These are phyloP conservation scores for Oreochromis spilurus DNA, from an alignment of 2,113 vertebrate genomes.

Conservation along the genomic window DNA sequence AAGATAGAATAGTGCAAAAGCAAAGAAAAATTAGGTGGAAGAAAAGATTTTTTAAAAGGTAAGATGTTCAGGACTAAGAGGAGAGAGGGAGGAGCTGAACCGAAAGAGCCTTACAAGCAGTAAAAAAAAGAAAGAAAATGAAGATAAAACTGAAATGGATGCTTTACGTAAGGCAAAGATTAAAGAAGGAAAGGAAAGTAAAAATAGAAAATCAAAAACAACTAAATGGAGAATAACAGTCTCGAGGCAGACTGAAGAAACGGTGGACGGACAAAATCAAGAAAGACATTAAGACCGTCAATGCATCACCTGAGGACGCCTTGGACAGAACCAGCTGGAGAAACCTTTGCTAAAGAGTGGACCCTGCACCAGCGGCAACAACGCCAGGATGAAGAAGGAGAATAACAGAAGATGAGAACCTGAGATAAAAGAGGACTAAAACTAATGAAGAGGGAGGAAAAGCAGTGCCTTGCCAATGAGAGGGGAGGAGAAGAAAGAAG, in stretches of 20 bases:
- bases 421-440: not conserved
- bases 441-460: not conserved
- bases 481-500: not conserved
- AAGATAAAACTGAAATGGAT: not conserved
- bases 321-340: not conserved
- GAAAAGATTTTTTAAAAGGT: constrained; percentile 23
- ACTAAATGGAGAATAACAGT: not conserved
- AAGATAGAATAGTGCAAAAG: not conserved
- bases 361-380: not conserved
- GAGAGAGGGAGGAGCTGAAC: not conserved
- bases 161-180: not conserved
- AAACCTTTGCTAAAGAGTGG: not conserved
- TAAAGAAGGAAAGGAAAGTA: not conserved
- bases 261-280: not conserved
- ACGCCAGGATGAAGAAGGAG: not conserved
- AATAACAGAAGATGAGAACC: not conserved
- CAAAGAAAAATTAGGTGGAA: constrained; percentile 7
- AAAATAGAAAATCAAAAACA: not conserved
- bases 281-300: not conserved
- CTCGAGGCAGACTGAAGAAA: not conserved
- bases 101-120: not conserved
- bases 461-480: not conserved
- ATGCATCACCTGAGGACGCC: accelerated
- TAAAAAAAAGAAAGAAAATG: not conserved
- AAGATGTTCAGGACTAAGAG: not conserved